Conservation (phyloP, 2,113 vertebrate genomes). For the Terrapene triunguis region DNA sequence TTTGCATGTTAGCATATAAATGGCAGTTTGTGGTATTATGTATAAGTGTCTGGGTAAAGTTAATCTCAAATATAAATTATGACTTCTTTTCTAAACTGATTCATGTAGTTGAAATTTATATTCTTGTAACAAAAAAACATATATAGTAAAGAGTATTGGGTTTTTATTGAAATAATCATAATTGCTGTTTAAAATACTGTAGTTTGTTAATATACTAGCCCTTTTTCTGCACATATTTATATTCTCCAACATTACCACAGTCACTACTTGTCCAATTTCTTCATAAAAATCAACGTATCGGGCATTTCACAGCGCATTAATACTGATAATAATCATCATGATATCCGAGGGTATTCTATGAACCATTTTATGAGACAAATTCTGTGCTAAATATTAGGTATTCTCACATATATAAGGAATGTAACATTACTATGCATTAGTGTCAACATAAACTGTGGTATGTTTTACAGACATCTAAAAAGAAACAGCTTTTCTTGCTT, state of each 20-base stretch:
- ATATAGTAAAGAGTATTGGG: background rate
- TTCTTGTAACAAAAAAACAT: slow-evolving; percentile 13
- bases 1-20: slow-evolving; percentile 51
- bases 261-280: background rate
- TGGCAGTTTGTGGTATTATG: slow-evolving; percentile 52
- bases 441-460: background rate
- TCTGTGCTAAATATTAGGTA: background rate
- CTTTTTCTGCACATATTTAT: background rate
- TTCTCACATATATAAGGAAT: background rate
- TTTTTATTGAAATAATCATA: background rate
- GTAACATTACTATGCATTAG: background rate
- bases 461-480: background rate
- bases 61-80: slow-evolving; percentile 41
- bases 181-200: background rate
- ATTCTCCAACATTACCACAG: background rate
- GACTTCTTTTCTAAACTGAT: slow-evolving; percentile 4
- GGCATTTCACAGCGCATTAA: background rate
- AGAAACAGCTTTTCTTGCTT: background rate
- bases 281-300: background rate
- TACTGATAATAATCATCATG: background rate
- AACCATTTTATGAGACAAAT: background rate
- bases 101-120: background rate
- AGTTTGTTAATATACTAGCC: background rate
- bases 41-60: slow-evolving; percentile 36
- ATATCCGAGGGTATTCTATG: background rate